These are phyloP conservation scores for Apotomis turbidana DNA, from an alignment of 2,888 invertebrate species.

Conservation along the genomic window DNA sequence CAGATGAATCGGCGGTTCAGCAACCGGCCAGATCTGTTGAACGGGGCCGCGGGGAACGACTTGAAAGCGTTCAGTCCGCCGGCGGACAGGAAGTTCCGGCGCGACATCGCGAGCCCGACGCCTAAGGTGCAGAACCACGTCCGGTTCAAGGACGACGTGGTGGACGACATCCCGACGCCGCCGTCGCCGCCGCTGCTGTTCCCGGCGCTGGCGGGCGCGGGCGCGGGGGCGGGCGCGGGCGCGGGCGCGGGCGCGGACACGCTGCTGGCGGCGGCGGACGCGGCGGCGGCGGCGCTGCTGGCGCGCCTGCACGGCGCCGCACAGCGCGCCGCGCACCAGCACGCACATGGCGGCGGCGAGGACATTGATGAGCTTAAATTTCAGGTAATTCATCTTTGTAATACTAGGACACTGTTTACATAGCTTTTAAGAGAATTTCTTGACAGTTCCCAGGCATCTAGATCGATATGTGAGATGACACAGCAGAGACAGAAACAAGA, in stretches of 20 bases:
- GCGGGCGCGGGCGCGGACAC: conserved; percentile 84
- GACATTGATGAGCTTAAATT: conserved; percentile 91
- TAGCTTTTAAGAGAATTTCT: too few relatives aligned
- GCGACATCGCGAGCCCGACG: conserved; percentile 66
- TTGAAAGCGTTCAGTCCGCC: conserved; percentile 69
- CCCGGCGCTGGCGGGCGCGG: conserved; percentile 62
- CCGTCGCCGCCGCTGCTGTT: conserved; percentile 77
- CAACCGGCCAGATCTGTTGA: conserved; percentile 72
- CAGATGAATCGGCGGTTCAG: conserved; percentile 81
- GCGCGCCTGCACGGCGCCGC: conserved; percentile 88
- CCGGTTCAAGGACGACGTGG: conserved; percentile 75
- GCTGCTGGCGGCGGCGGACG: conserved; percentile 83
- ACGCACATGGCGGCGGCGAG: conserved; percentile 89
- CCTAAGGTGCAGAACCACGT: conserved; percentile 76
- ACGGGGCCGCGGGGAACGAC: conserved; percentile 72
- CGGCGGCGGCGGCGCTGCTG: conserved; percentile 86
- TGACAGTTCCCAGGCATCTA: too few relatives aligned
- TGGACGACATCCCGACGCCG: conserved; percentile 76
- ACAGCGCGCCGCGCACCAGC: conserved; percentile 88
- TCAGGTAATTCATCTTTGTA: conserved; percentile 77
- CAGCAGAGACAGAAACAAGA: too few relatives aligned
- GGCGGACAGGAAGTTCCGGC: conserved; percentile 65
- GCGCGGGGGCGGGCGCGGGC: conserved; percentile 75
- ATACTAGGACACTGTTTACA: too few relatives aligned
- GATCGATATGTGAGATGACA: too few relatives aligned